Evolutionary conservation across 2,888 invertebrate species (phyloP).

Genomic region (Sesia apiformis): DNA sequence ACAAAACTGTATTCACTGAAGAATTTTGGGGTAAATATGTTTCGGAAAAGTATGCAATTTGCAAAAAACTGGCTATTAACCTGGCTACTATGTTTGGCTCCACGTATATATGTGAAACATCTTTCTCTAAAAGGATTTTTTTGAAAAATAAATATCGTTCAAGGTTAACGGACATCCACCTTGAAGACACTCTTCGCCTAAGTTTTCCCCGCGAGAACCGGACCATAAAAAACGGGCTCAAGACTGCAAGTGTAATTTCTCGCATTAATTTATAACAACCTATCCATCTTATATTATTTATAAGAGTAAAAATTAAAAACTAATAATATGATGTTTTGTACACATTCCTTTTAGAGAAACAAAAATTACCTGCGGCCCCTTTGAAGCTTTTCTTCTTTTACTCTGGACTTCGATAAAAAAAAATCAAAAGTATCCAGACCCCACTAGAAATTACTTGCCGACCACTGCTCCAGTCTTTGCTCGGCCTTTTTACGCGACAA

Average conservation of each 20-base stretch:
- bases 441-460: conserved; percentile 1
- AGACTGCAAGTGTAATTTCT: background rate
- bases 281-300: too few species aligned
- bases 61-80: conserved; percentile 1
- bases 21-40: conserved; percentile 1
- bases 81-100: conserved; percentile 2
- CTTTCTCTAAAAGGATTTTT: conserved; percentile 1
- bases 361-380: too few species aligned
- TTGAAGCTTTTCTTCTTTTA: too few species aligned
- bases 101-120: background rate
- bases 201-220: background rate
- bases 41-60: conserved; percentile 1
- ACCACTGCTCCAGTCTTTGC: background rate
- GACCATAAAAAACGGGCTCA: background rate
- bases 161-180: conserved; percentile 1
- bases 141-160: conserved; percentile 2
- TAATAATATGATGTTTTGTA: too few species aligned
- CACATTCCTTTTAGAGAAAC: too few species aligned
- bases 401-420: conserved; percentile 1
- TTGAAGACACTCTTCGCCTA: background rate
- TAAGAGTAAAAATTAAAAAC: too few species aligned
- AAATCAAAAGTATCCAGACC: conserved; percentile 2
- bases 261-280: conserved; percentile 1
- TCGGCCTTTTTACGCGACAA: too few species aligned
- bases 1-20: background rate